Base-by-base conservation (phyloP, 2,888 invertebrate species). In the Orthonychiurus folsomi region DNA sequence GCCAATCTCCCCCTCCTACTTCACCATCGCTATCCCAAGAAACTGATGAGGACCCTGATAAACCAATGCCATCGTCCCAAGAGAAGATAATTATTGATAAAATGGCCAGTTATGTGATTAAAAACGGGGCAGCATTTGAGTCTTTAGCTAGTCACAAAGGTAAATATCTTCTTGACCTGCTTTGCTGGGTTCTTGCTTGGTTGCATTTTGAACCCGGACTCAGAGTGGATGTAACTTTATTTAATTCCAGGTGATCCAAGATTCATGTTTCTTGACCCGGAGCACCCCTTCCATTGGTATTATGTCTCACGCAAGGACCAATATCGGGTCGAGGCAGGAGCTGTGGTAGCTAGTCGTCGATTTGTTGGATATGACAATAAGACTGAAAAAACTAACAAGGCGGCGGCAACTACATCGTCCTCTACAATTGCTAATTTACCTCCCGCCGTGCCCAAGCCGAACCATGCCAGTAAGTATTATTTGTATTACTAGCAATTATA, bases 101-200 rank as follows among this genome's bases (percentile, higher is more conserved):
- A 78, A 94, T 97, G 86, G 96, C 97, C 0, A 86, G 87, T 68
- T 96, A 96, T 77, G 96, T 99, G 0, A 89, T 92, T 1, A 91
- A 93, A 73, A 96, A 96, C 78, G 99, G 97, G 0, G 84, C 86
- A 61, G 89, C 91, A 74, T 96, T 97, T 76, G 96, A 97, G 73
- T 85, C 87, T 47, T 88, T 91, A 26, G 87, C 92, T 12, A 86
- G 85, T 72, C 84, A 85, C 2, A 91, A 89, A 75, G 86, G 74
- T 73, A 28, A 61, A 24, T 15, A 5, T 37, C 48, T 15, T 15
- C n/a, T 48, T 48, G 12, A 48, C n/a, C n/a, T 48, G 48, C 12
- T 48, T 48, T 15, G 48, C 48, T 15, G 15, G n/a, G 12, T n/a
- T 48, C n/a, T 15, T 15, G 48, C n/a, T 12, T 48, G 48, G 15